Conservation (phyloP, 2,113 vertebrate genomes). For the Eudyptes chrysolophus region DNA sequence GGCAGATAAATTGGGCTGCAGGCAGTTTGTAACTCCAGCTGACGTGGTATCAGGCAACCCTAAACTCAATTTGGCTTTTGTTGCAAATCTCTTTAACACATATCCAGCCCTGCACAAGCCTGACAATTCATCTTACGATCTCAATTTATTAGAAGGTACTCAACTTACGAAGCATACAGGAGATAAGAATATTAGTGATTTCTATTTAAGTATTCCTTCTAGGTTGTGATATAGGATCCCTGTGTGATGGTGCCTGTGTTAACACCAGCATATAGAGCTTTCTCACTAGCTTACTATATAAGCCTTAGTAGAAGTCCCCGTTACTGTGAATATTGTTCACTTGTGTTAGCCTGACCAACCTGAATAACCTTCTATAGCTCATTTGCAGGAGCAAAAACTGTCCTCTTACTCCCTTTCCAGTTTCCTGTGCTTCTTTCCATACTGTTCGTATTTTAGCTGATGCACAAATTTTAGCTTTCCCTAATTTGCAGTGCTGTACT, state of each 20-base stretch:
- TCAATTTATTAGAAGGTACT: constrained; percentile 85
- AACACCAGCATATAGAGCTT: not conserved
- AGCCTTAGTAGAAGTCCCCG: not conserved
- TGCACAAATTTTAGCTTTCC: not conserved
- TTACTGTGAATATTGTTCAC: not conserved
- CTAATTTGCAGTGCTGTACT: not conserved
- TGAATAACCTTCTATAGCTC: not conserved
- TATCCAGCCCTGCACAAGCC: constrained; percentile 81
- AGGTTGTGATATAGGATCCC: not conserved
- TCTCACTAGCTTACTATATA: not conserved
- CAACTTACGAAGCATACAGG: not conserved
- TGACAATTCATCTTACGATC: constrained; percentile 75
- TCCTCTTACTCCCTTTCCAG: not conserved
- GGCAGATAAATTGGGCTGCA: constrained; percentile 91
- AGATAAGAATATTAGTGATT: not conserved
- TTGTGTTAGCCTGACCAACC: not conserved
- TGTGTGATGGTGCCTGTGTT: not conserved
- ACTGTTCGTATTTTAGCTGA: not conserved
- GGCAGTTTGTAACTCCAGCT: constrained; percentile 91
- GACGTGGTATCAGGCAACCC: constrained; percentile 93
- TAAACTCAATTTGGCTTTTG: constrained; percentile 96
- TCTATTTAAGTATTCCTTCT: not conserved
- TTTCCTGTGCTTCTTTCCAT: not conserved
- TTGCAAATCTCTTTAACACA: constrained; percentile 95
- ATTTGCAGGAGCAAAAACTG: constrained; percentile 6